Evolutionary conservation across 2,888 invertebrate genomes (phyloP), one percentile per base, ranked within the genome.

Genomic region (Crocallis elinguaria): DNA sequence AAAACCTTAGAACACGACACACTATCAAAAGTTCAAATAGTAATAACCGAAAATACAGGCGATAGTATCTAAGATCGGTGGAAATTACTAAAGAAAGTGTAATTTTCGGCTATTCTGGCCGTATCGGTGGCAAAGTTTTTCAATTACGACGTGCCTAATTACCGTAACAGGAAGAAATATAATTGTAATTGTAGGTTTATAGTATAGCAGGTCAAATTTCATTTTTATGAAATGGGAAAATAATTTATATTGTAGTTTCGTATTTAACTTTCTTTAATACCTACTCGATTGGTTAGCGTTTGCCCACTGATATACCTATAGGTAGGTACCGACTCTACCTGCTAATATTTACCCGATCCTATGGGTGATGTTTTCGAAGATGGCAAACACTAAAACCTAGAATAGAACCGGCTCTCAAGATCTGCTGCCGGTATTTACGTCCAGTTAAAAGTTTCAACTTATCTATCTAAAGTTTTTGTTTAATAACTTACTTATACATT

Each of bases 121-220:
- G 65, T 80, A 83, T 85, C 86, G 84, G 76, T 80, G 75, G 71
- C 83, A 86, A 90, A 91, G 72, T 90, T 91, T 91, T 91, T 88
- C 90, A 89, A 91, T 91, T 88, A 88, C 77, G 64, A 55, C 62
- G 70, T 55, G 38, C 66, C 61, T 82, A 85, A 84, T 83, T 82
- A 79, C 76, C 67, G 71, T 73, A 73, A 71, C 73, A 73, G 71
- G 70, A 64, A 74, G 27, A 19, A 75, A 73, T 67, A 76, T 76
- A 69, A 75, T 71, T 76, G 72, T 78, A 76, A 79, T 82, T 76
- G 77, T 64, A 66, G 62, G 55, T 67, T 55, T 63, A 64, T 58
- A 50, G 60, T 62, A 60, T 60, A 61, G 36, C 46, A 65, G 67
- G 50, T 57, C 41, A 43, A 44, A 49, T 29, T 33, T 50, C 41